phyloP scores from a whole-genome alignment of 1,140 invertebrate species.

The Araneus ventricosus region DNA sequence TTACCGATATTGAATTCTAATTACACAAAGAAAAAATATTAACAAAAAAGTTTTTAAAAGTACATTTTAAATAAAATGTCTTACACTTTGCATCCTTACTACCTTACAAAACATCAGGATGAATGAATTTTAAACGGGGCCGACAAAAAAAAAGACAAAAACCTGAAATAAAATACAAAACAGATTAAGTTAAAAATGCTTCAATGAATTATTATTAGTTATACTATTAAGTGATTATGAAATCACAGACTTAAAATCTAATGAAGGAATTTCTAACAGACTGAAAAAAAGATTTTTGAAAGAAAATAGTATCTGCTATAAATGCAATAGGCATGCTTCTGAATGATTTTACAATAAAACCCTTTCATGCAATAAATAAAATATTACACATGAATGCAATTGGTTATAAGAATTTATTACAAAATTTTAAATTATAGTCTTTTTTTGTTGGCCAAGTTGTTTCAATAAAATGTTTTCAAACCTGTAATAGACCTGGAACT shows the following conservation, averaged over 20 bases:
- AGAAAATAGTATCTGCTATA: too few relatives aligned
- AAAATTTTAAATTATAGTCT: too few relatives aligned
- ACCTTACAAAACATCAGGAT: constrained; percentile 63
- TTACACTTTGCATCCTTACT: constrained; percentile 68
- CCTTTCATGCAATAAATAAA: too few relatives aligned
- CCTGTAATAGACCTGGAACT: too few relatives aligned
- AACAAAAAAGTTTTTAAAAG: neutral
- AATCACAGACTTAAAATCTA: neutral
- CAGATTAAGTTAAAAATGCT: neutral
- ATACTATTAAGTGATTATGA: neutral
- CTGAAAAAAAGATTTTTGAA: neutral
- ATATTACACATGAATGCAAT: too few relatives aligned
- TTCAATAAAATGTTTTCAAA: too few relatives aligned
- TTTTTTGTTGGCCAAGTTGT: too few relatives aligned
- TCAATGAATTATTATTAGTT: neutral
- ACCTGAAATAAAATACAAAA: constrained; percentile 23
- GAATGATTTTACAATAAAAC: too few relatives aligned
- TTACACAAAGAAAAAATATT: neutral
- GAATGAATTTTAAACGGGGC: neutral
- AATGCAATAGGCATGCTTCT: too few relatives aligned
- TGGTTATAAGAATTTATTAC: too few relatives aligned
- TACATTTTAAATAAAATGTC: constrained; percentile 41
- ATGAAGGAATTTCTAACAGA: neutral
- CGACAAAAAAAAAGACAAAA: constrained; percentile 23
- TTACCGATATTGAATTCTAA: neutral